These are phyloP conservation scores for Lasioglossum leucozonium DNA, from an alignment of 2,888 invertebrate genomes.

Conservation along the genomic window DNA sequence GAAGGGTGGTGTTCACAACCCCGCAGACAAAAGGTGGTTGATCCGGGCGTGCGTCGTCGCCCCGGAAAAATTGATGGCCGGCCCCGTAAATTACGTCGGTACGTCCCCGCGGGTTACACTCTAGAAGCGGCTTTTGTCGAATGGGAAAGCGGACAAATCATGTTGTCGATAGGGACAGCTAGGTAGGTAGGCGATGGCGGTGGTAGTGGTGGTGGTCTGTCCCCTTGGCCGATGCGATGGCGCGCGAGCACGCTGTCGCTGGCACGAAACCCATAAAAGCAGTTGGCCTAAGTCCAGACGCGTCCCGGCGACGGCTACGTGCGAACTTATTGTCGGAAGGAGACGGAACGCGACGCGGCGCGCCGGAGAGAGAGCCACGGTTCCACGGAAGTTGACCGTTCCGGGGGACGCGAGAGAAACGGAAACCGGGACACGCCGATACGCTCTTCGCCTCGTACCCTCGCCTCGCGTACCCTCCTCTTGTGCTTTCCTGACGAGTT, in stretches of 20 bases:
- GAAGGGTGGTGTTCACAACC: not conserved
- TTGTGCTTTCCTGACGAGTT: conserved; percentile 24
- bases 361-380: not conserved
- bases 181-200: not conserved
- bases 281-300: conserved; percentile 76
- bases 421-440: conserved; percentile 35
- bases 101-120: conserved; percentile 46
- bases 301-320: conserved; percentile 56
- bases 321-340: conserved; percentile 70
- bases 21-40: conserved; percentile 18
- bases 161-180: conserved; percentile 62
- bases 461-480: not conserved
- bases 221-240: not conserved
- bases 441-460: conserved; percentile 11
- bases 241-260: conserved; percentile 46
- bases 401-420: conserved; percentile 35
- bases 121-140: conserved; percentile 50
- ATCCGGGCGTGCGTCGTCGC: not conserved
- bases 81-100: conserved; percentile 47
- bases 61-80: conserved; percentile 39
- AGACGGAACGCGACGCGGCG: conserved; percentile 47
- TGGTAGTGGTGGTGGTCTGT: not conserved
- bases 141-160: conserved; percentile 67
- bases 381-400: conserved; percentile 67
- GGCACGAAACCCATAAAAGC: conserved; percentile 62